Percentiles rank a stretch among this genome's conserved stretches.
These are phyloP conservation scores for Camponotus vicinus DNA, from an alignment of 1,140 invertebrate species.

Conservation along the genomic window DNA sequence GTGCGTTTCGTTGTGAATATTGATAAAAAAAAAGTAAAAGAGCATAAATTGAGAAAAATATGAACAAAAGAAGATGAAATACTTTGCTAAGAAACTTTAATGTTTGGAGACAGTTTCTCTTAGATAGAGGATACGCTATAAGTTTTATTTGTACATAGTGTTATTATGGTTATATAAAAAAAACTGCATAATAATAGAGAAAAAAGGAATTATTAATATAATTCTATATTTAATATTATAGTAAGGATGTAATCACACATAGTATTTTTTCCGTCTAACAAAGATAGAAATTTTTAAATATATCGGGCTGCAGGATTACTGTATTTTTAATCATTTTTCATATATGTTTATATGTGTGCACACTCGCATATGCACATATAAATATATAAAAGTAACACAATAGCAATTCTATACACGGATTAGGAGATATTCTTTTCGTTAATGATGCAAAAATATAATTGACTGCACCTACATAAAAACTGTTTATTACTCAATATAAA, in stretches of 20 bases:
- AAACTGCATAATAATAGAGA: conserved; percentile 65
- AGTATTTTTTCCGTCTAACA: conserved; percentile 76
- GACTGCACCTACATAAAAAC: conserved; percentile 76
- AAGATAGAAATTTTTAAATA: conserved; percentile 80
- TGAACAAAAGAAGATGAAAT: conserved; percentile 49
- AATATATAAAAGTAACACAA: conserved; percentile 68
- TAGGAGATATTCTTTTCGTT: conserved; percentile 79
- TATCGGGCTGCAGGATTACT: conserved; percentile 77
- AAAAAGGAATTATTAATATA: conserved; percentile 80
- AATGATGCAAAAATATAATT: conserved; percentile 81
- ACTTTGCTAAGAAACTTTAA: conserved; percentile 71
- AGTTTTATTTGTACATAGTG: conserved; percentile 84
- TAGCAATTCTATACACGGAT: conserved; percentile 75
- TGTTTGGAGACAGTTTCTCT: conserved; percentile 68
- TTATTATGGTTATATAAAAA: conserved; percentile 80
- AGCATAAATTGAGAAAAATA: conserved; percentile 49
- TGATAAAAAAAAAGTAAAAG: conserved; percentile 9
- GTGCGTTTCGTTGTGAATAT: conserved; percentile 28
- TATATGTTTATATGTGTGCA: conserved; percentile 67
- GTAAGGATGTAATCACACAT: conserved; percentile 75
- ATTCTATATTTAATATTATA: conserved; percentile 78
- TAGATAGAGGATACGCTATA: conserved; percentile 66
- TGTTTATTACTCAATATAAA: conserved; percentile 72
- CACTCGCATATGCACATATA: conserved; percentile 55
- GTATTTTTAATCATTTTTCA: conserved; percentile 84